These are phyloP conservation scores for Apogon hyalosoma DNA, from an alignment of 2,797 vertebrate genomes.

Conservation along the genomic window DNA sequence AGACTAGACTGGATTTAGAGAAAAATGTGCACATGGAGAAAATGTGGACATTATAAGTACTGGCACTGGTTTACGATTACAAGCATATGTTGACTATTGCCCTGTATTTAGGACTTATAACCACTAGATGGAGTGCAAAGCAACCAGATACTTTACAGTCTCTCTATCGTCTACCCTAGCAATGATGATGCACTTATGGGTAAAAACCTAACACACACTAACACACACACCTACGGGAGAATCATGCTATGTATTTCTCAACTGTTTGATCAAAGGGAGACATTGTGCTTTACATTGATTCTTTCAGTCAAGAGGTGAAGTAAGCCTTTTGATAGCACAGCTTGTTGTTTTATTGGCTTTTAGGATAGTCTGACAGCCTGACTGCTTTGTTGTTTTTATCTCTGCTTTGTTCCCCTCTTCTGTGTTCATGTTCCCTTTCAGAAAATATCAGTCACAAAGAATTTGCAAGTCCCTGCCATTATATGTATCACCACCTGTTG, in stretches of 20 bases:
- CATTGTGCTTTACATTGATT: no score
- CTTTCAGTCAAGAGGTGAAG: not conserved
- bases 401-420: not conserved
- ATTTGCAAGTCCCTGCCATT: not conserved
- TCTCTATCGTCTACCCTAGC: no score
- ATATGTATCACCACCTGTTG: conserved; percentile 47
- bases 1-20: no score
- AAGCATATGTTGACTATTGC: not conserved
- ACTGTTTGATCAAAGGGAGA: no score
- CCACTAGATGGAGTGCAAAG: conserved; percentile 75
- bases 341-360: conserved; percentile 3
- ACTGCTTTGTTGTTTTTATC: not conserved
- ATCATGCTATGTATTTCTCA: no score
- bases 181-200: no score
- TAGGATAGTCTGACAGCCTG: not conserved
- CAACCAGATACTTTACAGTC: conserved; percentile 21
- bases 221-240: no score
- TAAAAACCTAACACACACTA: no score
- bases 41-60: not conserved
- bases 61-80: not conserved
- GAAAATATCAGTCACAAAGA: conserved; percentile 1
- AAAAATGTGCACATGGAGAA: no score
- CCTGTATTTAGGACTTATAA: conserved; percentile 22
- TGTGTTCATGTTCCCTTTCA: conserved; percentile 11
- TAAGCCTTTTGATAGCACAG: conserved; percentile 5